Conservation (phyloP, 2,113 vertebrate genomes). For the Galemys pyrenaicus region DNA sequence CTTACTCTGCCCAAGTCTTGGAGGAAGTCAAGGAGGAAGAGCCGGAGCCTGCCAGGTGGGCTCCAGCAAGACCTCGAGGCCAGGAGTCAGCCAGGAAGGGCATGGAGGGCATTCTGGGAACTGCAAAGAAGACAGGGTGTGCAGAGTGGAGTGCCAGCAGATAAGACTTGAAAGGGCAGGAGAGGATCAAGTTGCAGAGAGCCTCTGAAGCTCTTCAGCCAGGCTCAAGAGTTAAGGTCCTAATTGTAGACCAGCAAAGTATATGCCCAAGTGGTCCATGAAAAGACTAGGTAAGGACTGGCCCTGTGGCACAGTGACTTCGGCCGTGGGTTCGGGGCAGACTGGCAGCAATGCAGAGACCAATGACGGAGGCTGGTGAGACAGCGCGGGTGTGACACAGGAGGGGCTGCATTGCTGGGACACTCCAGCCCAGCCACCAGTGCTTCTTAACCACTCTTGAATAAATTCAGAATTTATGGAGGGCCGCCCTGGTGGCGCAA, state of each 20-base stretch:
- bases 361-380: background rate
- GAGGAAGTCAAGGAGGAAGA: conserved; percentile 54
- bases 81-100: background rate
- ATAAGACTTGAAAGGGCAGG: background rate
- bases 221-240: background rate
- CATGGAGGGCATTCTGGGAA: conserved; percentile 29
- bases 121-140: background rate
- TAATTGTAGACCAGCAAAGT: background rate
- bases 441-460: background rate
- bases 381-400: background rate
- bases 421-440: background rate
- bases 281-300: background rate
- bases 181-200: background rate
- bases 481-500: no score
- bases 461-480: background rate
- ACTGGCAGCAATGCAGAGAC: background rate
- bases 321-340: background rate
- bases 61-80: background rate
- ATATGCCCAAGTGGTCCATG: background rate
- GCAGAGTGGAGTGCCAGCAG: background rate
- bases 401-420: background rate
- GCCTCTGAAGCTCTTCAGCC: background rate
- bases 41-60: background rate
- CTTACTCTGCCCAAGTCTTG: background rate
- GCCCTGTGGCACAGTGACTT: background rate